phyloP scores from a whole-genome alignment of 1,140 invertebrate species.

The Euschistus heros region DNA sequence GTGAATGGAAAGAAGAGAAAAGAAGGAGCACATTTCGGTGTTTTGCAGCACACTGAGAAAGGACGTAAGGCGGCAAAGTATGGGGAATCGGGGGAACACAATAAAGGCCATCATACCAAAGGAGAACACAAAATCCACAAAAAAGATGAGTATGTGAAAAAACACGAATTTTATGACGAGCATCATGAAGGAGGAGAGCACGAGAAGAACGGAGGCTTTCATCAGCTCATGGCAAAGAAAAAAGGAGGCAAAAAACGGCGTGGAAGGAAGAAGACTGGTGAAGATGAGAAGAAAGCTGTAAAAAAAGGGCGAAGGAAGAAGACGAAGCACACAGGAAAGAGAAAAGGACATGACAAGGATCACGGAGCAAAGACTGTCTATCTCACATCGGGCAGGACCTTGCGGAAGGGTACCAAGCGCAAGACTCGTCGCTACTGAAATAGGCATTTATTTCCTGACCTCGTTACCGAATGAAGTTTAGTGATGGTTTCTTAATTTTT shows the following conservation, averaged over 20 bases:
- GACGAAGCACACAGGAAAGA: slow-evolving; percentile 42
- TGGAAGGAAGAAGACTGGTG: slow-evolving; percentile 38
- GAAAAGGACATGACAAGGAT: too few species aligned
- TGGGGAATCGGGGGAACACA: slow-evolving; percentile 52
- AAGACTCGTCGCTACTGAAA: too few species aligned
- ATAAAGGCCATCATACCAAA: slow-evolving; percentile 58
- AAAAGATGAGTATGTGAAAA: slow-evolving; percentile 62
- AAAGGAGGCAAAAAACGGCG: slow-evolving; percentile 40
- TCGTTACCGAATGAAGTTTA: too few species aligned
- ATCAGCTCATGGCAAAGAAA: slow-evolving; percentile 42
- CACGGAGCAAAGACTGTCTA: slow-evolving; percentile 26
- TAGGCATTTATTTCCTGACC: too few species aligned
- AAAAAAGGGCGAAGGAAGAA: slow-evolving; percentile 45
- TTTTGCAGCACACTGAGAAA: slow-evolving; percentile 34
- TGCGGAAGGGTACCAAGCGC: too few species aligned
- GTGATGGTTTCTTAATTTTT: too few species aligned
- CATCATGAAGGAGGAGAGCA: slow-evolving; percentile 52
- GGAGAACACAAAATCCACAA: slow-evolving; percentile 60
- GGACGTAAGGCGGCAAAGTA: slow-evolving; percentile 37
- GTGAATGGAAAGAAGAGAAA: slow-evolving; percentile 35
- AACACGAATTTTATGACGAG: slow-evolving; percentile 60
- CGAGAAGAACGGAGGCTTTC: slow-evolving; percentile 49
- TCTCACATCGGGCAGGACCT: too few species aligned
- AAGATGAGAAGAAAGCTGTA: slow-evolving; percentile 43
- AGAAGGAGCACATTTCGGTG: slow-evolving; percentile 35